Base-by-base conservation (phyloP, 23 tunicate species). In the Trididemnum miniatum region DNA sequence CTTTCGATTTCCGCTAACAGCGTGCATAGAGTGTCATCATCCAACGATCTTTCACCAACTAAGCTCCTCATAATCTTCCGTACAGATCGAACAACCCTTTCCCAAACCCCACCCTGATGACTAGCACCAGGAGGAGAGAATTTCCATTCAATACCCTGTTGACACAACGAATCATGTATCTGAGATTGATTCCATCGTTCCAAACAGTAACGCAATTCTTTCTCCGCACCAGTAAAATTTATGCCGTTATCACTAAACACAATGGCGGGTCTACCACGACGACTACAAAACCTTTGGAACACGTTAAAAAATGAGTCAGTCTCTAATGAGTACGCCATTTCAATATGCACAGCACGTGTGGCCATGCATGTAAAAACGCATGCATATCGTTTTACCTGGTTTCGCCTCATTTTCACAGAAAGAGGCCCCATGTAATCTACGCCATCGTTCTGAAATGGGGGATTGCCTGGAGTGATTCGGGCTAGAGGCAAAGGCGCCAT, bases 301-400 rank as follows among this genome's bases (percentile, higher is more conserved):
- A 84, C 72, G 5, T 77, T 37, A 15, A 84, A 2, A 35, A 77
- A 84, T 7, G 88, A 54, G 18, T 32, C 24, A 34, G 88, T 84
- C 23, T 84, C 88, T 7, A 84, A 37, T 2, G 72, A 52, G 20
- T 77, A 34, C 35, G 83, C 83, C 3, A 77, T 30, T 35, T 84
- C 88, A 20, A 84, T 57, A 38, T 84, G 83, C 18, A 84, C 83
- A 2, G 88, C 84, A 4, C 88, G 72, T 29, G 88, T 84, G 3
- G 83, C 83, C 30, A 84, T 28, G 35, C 88, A 84, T 22, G 88
- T 84, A 77, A 84, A 77, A 1, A 78, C 35, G 72, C 51, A 57
- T 1, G 24, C 72, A 59, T 77, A 84, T 2, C 88, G 88, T 78
- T 84, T 77, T 2, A 59, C 72, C 2, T 31, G 22, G 24, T 34